phyloP scores from a whole-genome alignment of 2,888 invertebrate species.

The Ormyrus labotus region DNA sequence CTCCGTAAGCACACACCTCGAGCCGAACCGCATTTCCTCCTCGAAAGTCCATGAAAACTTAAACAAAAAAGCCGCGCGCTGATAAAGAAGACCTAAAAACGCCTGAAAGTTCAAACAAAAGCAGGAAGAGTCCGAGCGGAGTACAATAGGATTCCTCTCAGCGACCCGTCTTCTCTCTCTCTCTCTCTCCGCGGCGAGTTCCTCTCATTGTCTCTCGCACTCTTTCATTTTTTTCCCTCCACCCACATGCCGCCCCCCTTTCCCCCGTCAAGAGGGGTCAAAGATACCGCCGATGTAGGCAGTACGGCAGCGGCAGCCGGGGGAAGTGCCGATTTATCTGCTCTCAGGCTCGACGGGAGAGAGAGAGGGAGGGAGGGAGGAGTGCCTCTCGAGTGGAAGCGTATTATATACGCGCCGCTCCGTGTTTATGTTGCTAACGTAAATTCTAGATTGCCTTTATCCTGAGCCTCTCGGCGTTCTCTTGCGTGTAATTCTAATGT shows the following conservation, averaged over 20 bases:
- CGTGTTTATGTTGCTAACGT: conserved; percentile 43
- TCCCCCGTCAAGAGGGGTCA: neutral
- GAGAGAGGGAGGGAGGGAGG: conserved; percentile 21
- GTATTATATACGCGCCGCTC: conserved; percentile 19
- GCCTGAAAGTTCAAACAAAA: conserved; percentile 48
- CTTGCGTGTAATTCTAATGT: conserved; percentile 3
- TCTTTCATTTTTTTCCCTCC: neutral
- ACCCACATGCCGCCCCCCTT: neutral
- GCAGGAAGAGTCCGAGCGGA: conserved; percentile 3
- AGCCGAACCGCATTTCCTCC: neutral
- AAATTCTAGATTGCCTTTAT: conserved; percentile 45
- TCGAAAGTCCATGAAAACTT: conserved; percentile 19
- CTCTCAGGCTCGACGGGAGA: neutral
- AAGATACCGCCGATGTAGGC: conserved; percentile 22
- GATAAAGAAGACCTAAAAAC: neutral
- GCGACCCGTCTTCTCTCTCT: neutral
- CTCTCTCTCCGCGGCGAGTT: neutral
- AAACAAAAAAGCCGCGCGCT: neutral
- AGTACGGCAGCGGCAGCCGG: neutral
- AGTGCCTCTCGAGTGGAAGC: conserved; percentile 12
- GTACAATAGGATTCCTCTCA: conserved; percentile 38
- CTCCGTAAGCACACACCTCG: neutral
- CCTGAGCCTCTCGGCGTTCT: neutral
- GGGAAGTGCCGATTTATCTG: conserved; percentile 41
- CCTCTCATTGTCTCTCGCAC: neutral